phyloP scores from a whole-genome alignment of 1,140 invertebrate species.

The Tigriopus japonicus region DNA sequence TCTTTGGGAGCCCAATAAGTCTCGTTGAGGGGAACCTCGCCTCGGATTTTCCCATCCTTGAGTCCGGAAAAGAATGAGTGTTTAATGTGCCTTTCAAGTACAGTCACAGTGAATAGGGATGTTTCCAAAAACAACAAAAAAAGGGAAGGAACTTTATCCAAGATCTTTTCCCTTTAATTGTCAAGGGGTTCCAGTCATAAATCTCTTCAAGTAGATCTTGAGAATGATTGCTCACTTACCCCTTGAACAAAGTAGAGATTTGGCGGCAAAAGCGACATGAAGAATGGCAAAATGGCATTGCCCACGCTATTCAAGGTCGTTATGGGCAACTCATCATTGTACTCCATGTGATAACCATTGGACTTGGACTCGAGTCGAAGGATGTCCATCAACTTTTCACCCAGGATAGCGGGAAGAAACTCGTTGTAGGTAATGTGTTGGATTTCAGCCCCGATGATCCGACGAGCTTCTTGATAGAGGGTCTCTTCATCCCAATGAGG shows the following conservation, averaged over 20 bases:
- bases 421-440: slow-evolving; percentile 44
- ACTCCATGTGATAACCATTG: slow-evolving; percentile 11
- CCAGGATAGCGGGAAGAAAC: slow-evolving; percentile 40
- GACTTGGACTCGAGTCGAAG: background rate
- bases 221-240: slow-evolving; percentile 4
- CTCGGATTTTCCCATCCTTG: background rate
- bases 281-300: slow-evolving; percentile 8
- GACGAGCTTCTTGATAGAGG: slow-evolving; percentile 46
- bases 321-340: slow-evolving; percentile 9
- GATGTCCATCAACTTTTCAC: slow-evolving; percentile 21
- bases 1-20: slow-evolving; percentile 5
- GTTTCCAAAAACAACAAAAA: no score
- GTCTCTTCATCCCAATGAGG: slow-evolving; percentile 70
- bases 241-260: background rate
- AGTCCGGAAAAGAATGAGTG: background rate
- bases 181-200: no score
- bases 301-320: slow-evolving; percentile 7
- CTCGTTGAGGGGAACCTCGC: background rate
- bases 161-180: no score
- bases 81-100: background rate
- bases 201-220: no score
- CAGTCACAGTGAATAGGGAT: no score
- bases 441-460: slow-evolving; percentile 30
- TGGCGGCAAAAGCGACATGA: slow-evolving; percentile 9
- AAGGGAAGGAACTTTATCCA: no score